These are phyloP conservation scores for Microplitis mediator DNA, from an alignment of 1,140 invertebrate species.

Conservation along the genomic window DNA sequence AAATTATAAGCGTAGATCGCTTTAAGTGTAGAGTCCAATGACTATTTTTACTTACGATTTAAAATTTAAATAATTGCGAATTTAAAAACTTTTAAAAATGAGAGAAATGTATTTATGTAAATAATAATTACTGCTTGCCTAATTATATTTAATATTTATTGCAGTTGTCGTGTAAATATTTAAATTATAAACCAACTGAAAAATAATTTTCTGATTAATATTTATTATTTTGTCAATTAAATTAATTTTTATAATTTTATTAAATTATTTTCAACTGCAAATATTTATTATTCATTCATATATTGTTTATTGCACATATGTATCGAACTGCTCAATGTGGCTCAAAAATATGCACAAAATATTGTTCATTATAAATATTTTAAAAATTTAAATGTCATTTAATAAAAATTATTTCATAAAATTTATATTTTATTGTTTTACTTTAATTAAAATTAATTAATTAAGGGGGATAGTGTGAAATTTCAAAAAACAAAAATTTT, in stretches of 20 bases:
- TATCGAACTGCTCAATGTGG: background rate
- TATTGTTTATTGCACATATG: background rate
- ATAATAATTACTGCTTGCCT: conserved; percentile 11
- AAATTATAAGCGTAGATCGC: background rate
- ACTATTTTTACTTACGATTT: background rate
- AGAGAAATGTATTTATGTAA: conserved; percentile 18
- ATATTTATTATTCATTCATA: no score
- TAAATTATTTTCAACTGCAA: no score
- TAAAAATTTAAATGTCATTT: background rate
- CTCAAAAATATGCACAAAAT: background rate
- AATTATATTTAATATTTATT: conserved; percentile 33
- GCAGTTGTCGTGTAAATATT: conserved; percentile 22
- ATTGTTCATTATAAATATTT: background rate
- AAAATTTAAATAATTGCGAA: background rate
- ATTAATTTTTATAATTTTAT: background rate
- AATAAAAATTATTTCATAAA: background rate
- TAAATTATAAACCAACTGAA: background rate
- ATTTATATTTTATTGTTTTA: no score
- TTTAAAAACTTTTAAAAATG: background rate
- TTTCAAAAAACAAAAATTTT: no score
- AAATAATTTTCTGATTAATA: no score
- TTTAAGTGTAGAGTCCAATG: background rate
- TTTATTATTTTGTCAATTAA: background rate
- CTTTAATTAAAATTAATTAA: no score
- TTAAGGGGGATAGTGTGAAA: no score